Conservation (phyloP, 2,113 vertebrate genomes). For the Bubo bubo region DNA sequence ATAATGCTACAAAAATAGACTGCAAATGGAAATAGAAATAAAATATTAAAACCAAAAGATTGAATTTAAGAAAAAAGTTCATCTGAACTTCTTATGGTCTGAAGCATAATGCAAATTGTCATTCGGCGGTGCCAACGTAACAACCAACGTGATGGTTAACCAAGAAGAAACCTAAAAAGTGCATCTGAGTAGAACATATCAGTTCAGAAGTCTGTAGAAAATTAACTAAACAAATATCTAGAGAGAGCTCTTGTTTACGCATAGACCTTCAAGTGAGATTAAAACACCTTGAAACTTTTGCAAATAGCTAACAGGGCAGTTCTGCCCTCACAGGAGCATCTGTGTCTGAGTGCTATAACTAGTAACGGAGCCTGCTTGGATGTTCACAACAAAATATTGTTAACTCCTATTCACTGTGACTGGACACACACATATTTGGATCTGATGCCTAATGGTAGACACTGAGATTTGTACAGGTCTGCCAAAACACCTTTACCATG, state of each 20-base stretch:
- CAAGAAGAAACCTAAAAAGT: neutral
- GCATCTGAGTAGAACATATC: neutral
- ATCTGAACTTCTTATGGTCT: neutral
- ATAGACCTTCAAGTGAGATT: conserved; percentile 62
- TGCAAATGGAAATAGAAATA: neutral
- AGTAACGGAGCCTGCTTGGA: neutral
- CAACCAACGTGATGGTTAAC: neutral
- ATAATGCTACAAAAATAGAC: neutral
- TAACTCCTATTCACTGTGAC: neutral
- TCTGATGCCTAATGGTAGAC: neutral
- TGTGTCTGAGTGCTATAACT: neutral
- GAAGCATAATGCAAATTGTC: neutral
- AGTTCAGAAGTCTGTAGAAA: conserved; percentile 27
- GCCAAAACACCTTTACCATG: neutral
- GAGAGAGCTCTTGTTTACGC: neutral
- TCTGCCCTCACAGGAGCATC: neutral
- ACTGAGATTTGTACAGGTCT: neutral
- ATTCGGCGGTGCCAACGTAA: neutral
- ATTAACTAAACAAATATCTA: neutral
- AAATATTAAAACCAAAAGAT: neutral
- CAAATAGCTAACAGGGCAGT: conserved; percentile 46
- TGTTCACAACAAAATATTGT: neutral
- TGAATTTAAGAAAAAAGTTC: neutral
- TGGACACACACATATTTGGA: neutral
- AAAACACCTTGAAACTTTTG: conserved; percentile 57